Evolutionary conservation across 2,888 invertebrate genomes (phyloP).

Genomic region (Coelopa pilipes): DNA sequence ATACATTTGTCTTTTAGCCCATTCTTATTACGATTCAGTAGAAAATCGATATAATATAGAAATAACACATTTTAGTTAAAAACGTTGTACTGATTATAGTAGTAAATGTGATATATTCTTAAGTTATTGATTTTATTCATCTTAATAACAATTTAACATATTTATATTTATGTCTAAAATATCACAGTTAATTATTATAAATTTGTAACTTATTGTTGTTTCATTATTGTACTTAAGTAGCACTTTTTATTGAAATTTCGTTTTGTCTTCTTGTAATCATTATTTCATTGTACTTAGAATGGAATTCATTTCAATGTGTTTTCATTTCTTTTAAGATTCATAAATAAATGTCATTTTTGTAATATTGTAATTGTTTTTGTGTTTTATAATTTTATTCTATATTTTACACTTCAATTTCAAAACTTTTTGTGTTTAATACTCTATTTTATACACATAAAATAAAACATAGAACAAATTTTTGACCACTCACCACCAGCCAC

Average conservation of each 20-base stretch:
- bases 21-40: too few relatives aligned
- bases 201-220: constrained; percentile 14
- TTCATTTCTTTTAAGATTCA: constrained; percentile 29
- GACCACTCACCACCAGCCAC: constrained; percentile 33
- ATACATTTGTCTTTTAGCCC: too few relatives aligned
- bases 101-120: constrained; percentile 47
- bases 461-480: constrained; percentile 31
- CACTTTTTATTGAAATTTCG: constrained; percentile 16
- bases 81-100: constrained; percentile 42
- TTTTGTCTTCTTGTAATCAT: constrained; percentile 25
- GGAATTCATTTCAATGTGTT: constrained; percentile 11
- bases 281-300: constrained; percentile 16
- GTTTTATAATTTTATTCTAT: constrained; percentile 19
- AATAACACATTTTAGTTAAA: constrained; percentile 5
- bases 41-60: not conserved
- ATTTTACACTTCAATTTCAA: constrained; percentile 20
- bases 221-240: constrained; percentile 28
- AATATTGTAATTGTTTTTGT: constrained; percentile 28
- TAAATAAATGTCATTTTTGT: constrained; percentile 39
- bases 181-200: not conserved
- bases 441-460: constrained; percentile 13
- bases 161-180: too few relatives aligned
- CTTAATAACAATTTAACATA: not conserved
- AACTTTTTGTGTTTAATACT: constrained; percentile 22
- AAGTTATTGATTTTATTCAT: constrained; percentile 34